phyloP scores from a whole-genome alignment of 2,888 invertebrate genomes.

The Tetheella fluctuosa region DNA sequence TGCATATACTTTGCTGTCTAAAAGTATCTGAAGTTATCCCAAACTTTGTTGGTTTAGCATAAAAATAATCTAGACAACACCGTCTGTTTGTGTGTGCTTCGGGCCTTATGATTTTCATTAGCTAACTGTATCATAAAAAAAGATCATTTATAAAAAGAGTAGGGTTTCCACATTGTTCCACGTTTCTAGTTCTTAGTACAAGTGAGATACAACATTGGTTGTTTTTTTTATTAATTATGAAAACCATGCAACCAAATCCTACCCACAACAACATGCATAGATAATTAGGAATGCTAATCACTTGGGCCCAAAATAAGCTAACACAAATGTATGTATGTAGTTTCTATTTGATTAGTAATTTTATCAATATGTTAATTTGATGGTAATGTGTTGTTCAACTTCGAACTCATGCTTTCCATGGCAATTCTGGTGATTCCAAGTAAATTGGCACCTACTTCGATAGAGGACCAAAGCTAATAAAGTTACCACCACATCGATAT shows the following conservation, averaged over 20 bases:
- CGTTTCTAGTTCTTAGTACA: too few relatives aligned
- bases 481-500: too few relatives aligned
- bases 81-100: too few relatives aligned
- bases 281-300: conserved; percentile 3
- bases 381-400: too few relatives aligned
- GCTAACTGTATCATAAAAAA: too few relatives aligned
- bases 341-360: conserved; percentile 13
- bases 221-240: not conserved
- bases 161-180: too few relatives aligned
- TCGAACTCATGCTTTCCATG: too few relatives aligned
- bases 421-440: too few relatives aligned
- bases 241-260: not conserved
- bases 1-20: not conserved
- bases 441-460: not conserved
- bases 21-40: not conserved
- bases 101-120: too few relatives aligned
- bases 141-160: too few relatives aligned
- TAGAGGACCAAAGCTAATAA: not conserved
- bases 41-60: not conserved
- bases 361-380: not conserved
- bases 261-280: not conserved
- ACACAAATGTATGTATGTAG: not conserved
- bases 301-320: not conserved
- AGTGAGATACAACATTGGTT: too few relatives aligned
- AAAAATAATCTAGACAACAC: too few relatives aligned